Base-by-base conservation (phyloP, 92 coral and sea anemone genomes). In the Diadumene lineata region DNA sequence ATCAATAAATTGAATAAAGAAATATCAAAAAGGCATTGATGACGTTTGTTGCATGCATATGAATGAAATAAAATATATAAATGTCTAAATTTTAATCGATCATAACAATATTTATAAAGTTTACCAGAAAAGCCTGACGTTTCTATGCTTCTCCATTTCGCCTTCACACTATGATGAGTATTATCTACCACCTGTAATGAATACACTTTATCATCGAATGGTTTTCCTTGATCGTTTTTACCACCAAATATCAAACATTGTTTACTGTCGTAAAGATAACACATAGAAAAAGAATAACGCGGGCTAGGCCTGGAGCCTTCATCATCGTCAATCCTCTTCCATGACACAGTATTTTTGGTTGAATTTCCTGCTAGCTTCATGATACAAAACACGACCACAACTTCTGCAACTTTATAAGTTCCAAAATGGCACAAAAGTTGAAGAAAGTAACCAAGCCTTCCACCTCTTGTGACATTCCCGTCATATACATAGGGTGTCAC, bases 201-300 rank as follows among this genome's bases (percentile, higher is more conserved):
- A 63, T 75, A 63, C 58, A 75, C 46, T 43, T 24, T 29, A 30
- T 61, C 70, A 25, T 75, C 80, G 60, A 62, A 75, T 16, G 57
- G 46, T 0, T 60, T n/a, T n/a, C 78, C 68, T 19, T 34, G 33
- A 1, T 13, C 18, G 68, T 58, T 58, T 34, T 61, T 32, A 17
- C 80, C 80, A 16, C 80, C 80, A 11, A 22, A 75, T 48, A 75
- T 27, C 31, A 75, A 60, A 56, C 56, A 18, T 44, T 75, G 55
- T 13, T 63, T 75, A 26, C 58, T 60, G 19, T 30, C 70, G 60
- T 75, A 75, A 75, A 61, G 57, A 34, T 75, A 75, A 48, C 63
- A 75, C 27, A 75, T 43, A 7, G 80, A 60, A 60, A 30, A 62
- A 0, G 63, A 75, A 27, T 60, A 44, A n/a, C 80, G 80, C 18